A percentile compares a stretch with the other conserved stretches of the same genome.
Conservation (phyloP, 2,888 invertebrate genomes). For the Pecten maximus region DNA sequence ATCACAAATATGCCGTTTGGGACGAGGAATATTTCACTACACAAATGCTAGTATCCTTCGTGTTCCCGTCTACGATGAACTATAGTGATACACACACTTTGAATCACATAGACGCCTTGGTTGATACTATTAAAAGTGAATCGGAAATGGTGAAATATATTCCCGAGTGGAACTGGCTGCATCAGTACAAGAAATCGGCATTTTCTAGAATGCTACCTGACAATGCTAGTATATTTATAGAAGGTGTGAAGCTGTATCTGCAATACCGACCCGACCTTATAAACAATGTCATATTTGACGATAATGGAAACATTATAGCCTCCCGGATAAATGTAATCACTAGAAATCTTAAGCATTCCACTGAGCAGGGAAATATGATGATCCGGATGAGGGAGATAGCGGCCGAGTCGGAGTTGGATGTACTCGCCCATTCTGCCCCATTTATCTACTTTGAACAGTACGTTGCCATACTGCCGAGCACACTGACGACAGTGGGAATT, state of each 20-base stretch:
- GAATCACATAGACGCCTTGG: slow-evolving; percentile 41
- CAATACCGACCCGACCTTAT: slow-evolving; percentile 43
- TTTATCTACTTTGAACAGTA: slow-evolving; percentile 78
- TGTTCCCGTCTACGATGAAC: slow-evolving; percentile 42
- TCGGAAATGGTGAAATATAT: neutral
- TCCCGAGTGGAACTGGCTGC: slow-evolving; percentile 1
- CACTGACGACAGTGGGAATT: slow-evolving; percentile 73
- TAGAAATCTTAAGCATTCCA: slow-evolving; percentile 93
- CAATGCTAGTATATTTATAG: slow-evolving; percentile 43
- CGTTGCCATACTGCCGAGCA: slow-evolving; percentile 71
- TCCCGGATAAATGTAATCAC: slow-evolving; percentile 92
- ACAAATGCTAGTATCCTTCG: slow-evolving; percentile 53
- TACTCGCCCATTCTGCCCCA: slow-evolving; percentile 68
- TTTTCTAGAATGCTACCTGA: neutral
- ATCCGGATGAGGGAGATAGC: slow-evolving; percentile 69
- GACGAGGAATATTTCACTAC: slow-evolving; percentile 57
- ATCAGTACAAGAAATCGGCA: neutral
- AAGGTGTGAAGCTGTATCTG: slow-evolving; percentile 51
- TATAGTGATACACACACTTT: slow-evolving; percentile 48
- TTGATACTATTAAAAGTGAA: neutral
- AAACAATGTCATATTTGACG: slow-evolving; percentile 61
- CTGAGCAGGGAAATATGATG: slow-evolving; percentile 71
- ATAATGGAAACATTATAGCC: slow-evolving; percentile 42
- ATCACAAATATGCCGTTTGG: slow-evolving; percentile 58
- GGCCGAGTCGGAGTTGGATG: slow-evolving; percentile 61